Conservation (phyloP, 2,113 vertebrate species). For the Tympanuchus pallidicinctus region DNA sequence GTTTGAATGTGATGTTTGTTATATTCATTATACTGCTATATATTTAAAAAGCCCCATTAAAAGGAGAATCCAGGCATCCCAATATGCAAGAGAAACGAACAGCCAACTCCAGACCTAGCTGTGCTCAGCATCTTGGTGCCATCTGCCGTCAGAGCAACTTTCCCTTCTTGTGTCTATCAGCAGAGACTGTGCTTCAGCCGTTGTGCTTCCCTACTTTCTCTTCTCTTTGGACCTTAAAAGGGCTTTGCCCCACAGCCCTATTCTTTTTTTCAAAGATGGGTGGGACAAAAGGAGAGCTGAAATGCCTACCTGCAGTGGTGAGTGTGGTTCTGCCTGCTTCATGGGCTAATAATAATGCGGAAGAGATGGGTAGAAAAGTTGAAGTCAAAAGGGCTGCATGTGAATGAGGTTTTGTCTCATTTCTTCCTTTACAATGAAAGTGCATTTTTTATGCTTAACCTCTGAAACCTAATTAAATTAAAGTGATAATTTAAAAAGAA, state of each 20-base stretch:
- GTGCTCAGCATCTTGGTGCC: neutral
- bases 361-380: slow-evolving; percentile 6
- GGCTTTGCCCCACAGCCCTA: neutral
- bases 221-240: neutral
- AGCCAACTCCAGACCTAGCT: neutral
- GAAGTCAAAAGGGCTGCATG: neutral
- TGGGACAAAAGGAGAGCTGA: neutral
- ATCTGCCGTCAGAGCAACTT: neutral
- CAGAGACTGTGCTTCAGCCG: neutral
- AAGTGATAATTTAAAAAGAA: slow-evolving; percentile 69
- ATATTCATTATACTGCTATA: neutral
- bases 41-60: neutral
- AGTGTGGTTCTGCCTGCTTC: neutral
- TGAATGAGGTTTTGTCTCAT: slow-evolving; percentile 24
- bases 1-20: neutral
- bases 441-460: slow-evolving; percentile 17
- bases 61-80: neutral
- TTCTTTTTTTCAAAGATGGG: neutral
- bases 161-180: neutral
- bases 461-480: slow-evolving; percentile 63
- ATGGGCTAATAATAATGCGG: neutral
- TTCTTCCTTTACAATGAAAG: slow-evolving; percentile 9
- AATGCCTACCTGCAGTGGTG: neutral
- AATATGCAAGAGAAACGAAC: neutral
- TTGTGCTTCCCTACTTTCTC: neutral